These are phyloP conservation scores for Phengaris alcon DNA, from an alignment of 2,888 invertebrate genomes.

Conservation along the genomic window DNA sequence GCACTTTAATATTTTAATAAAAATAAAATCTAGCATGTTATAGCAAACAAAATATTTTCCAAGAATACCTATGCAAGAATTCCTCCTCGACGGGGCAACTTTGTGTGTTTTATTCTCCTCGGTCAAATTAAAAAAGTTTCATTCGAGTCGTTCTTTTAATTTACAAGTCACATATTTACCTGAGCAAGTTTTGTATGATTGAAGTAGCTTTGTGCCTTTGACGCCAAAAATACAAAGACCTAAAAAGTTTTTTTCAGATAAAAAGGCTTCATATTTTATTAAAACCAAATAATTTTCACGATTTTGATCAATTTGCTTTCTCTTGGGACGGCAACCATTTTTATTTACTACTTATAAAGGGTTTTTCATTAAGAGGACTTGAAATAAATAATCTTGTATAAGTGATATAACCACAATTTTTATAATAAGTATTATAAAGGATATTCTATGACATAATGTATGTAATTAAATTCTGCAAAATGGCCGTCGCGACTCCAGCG, in stretches of 20 bases:
- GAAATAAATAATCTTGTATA: no score
- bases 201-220: not conserved
- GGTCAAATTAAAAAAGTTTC: conserved; percentile 30
- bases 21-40: conserved; percentile 13
- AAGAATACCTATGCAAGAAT: conserved; percentile 24
- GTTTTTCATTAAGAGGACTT: no score
- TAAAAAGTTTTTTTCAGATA: not conserved
- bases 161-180: conserved; percentile 26
- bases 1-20: conserved; percentile 17
- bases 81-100: conserved; percentile 8
- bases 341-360: no score
- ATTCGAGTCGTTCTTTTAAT: conserved; percentile 17
- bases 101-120: conserved; percentile 27
- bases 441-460: no score
- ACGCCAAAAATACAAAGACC: not conserved
- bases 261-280: not conserved
- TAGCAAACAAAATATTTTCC: conserved; percentile 19
- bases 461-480: no score
- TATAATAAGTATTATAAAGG: no score
- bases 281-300: not conserved
- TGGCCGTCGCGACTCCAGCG: no score
- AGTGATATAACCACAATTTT: no score
- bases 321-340: not conserved
- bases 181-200: conserved; percentile 15
- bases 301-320: not conserved